A percentile compares a stretch with the other conserved stretches of the same genome.
Conservation (phyloP, 2,888 invertebrate species). For the Alloplasta piceator region DNA sequence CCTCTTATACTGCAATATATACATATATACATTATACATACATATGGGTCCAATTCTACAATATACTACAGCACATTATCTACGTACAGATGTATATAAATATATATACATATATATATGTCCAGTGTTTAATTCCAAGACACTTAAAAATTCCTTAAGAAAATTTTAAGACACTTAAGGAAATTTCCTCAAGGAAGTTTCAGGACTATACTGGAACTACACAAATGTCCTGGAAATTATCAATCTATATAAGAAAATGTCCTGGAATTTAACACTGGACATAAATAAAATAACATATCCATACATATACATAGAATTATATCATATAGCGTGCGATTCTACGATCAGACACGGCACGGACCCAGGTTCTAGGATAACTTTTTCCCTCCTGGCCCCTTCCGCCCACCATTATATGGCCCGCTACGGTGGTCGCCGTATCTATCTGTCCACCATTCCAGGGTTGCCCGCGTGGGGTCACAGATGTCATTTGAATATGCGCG, state of each 20-base stretch:
- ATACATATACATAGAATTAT: slow-evolving; percentile 1
- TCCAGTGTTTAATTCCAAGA: too few species aligned
- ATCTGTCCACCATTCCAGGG: slow-evolving; percentile 62
- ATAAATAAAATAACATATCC: neutral
- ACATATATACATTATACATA: too few species aligned
- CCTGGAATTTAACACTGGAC: too few species aligned
- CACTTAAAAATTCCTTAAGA: too few species aligned
- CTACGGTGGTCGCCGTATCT: slow-evolving; percentile 63
- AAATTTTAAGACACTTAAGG: too few species aligned
- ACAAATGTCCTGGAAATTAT: too few species aligned
- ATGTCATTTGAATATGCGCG: slow-evolving; percentile 71
- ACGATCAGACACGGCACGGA: slow-evolving; percentile 15
- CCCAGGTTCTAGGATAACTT: slow-evolving; percentile 66
- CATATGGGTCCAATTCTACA: neutral
- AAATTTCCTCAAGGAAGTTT: too few species aligned
- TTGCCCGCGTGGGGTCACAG: slow-evolving; percentile 64
- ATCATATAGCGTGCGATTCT: neutral
- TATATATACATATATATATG: slow-evolving; percentile 6
- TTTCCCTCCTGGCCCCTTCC: slow-evolving; percentile 5
- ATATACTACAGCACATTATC: neutral
- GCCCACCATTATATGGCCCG: slow-evolving; percentile 11
- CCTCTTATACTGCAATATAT: slow-evolving; percentile 5
- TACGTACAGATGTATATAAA: slow-evolving; percentile 1
- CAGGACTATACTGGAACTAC: too few species aligned
- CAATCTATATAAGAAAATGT: too few species aligned